phyloP scores from a whole-genome alignment of 2,797 vertebrate species.

The Cuculus canorus region DNA sequence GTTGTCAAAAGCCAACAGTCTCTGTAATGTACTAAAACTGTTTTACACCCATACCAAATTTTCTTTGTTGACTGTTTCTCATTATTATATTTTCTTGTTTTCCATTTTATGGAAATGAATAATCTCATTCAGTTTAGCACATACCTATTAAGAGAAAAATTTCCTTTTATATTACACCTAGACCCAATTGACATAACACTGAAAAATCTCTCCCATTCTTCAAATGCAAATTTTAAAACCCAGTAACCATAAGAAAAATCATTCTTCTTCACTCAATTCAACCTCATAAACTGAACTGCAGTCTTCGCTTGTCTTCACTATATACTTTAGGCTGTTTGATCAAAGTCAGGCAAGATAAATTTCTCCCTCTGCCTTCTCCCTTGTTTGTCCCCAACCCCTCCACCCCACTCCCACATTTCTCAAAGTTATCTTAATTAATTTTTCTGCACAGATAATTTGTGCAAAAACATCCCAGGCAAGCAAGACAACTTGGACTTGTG shows the following conservation, averaged over 20 bases:
- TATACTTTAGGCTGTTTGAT: not conserved
- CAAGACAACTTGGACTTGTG: not conserved
- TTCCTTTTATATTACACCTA: not conserved
- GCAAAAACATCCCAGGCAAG: not conserved
- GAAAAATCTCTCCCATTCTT: not conserved
- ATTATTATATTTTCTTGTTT: not conserved
- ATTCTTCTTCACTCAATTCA: not conserved
- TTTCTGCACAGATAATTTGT: not conserved
- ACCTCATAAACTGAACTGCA: not conserved
- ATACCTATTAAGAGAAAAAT: not conserved
- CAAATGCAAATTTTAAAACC: not conserved
- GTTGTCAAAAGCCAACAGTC: not conserved
- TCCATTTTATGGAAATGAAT: not conserved
- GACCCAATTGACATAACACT: not conserved
- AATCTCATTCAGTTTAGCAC: not conserved
- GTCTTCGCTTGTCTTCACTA: not conserved
- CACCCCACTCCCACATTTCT: not conserved
- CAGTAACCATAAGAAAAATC: not conserved
- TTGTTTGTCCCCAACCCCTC: not conserved
- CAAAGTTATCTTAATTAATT: not conserved
- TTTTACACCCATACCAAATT: not conserved
- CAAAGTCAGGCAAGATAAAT: not conserved
- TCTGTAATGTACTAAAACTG: not conserved
- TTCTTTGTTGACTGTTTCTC: not conserved
- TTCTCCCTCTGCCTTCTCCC: not conserved